Evolutionary conservation across 2,888 invertebrate species (phyloP).

Genomic region (Apoda limacodes): DNA sequence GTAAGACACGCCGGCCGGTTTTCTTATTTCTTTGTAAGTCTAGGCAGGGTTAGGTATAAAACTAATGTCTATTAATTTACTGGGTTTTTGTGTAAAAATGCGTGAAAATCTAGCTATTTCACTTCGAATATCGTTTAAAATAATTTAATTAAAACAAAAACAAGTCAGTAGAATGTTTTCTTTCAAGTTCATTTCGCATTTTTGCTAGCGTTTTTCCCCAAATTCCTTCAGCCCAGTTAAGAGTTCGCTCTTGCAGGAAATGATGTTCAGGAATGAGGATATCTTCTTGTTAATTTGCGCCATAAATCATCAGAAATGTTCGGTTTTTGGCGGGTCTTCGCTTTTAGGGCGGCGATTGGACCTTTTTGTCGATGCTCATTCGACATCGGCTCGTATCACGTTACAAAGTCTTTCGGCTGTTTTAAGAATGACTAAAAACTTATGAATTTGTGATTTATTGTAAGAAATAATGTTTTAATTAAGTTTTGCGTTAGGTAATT

Average conservation of each 20-base stretch:
- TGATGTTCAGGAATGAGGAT: slow-evolving; percentile 66
- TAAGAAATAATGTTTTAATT: no score
- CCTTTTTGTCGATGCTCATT: slow-evolving; percentile 46
- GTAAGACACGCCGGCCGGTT: no score
- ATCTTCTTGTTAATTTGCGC: slow-evolving; percentile 67
- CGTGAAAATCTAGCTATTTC: no score
- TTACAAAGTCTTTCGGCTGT: slow-evolving; percentile 48
- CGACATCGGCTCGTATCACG: slow-evolving; percentile 34
- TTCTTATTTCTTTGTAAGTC: no score
- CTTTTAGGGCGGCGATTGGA: slow-evolving; percentile 33
- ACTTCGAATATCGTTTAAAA: slow-evolving; percentile 24
- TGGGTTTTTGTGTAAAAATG: no score
- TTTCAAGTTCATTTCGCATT: slow-evolving; percentile 25
- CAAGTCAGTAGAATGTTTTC: no score
- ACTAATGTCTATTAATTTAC: no score
- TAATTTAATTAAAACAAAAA: no score
- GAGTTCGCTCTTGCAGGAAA: slow-evolving; percentile 64
- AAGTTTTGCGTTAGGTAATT: no score
- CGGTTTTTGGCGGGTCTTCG: slow-evolving; percentile 47
- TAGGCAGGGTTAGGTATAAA: no score
- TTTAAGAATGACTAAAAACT: no score
- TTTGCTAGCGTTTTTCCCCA: slow-evolving; percentile 42
- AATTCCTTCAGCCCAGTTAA: slow-evolving; percentile 42
- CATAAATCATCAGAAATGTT: slow-evolving; percentile 65
- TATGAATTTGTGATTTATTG: no score